Base-by-base conservation (phyloP, 2,888 invertebrate genomes). In the Salticus scenicus region DNA sequence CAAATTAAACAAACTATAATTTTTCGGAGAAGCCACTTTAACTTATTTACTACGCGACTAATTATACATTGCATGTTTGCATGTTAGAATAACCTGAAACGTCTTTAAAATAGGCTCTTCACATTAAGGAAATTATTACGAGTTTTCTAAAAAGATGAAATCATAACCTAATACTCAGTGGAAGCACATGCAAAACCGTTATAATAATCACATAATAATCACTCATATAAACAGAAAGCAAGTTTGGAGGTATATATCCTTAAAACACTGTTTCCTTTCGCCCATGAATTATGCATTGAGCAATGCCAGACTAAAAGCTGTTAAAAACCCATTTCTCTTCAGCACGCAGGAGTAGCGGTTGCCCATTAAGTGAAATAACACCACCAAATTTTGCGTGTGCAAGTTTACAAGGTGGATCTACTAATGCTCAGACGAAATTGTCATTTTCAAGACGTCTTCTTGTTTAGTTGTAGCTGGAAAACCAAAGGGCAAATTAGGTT, bases 271-370 rank as follows among this genome's bases (percentile, higher is more conserved):
- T 57, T 47, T 24, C 57, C 57, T 24, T n/a, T 2, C 42, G 20
- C 57, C 1, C 57, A 57, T 57, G 67, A 67, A 33, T 42, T 42
- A 37, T 67, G 30, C 20, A 30, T 42, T 37, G 24, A 24, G 51
- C 57, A 47, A 17, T 67, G 28, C 64, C 27, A 14, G 31, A 28
- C 30, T 42, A 41, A 75, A 70, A 82, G 63, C 74, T 71, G 82
- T 82, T 82, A 75, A 82, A 82, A 82, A 75, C n/a, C 75, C 82
- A 82, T 82, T 76, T 75, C 69, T 31, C n/a, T 27, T 17, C 10
- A 24, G 27, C 82, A 82, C 75, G 81, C 75, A 70, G 74, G n/a
- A 30, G 10, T 24, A 37, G 42, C 51, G 31, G 51, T 73, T 80
- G 66, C 47, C 64, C 72, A 80, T 80, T 66, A 73, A 73, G 24